phyloP scores from a whole-genome alignment of 1,140 invertebrate genomes.

The Lordiphosa mommai region DNA sequence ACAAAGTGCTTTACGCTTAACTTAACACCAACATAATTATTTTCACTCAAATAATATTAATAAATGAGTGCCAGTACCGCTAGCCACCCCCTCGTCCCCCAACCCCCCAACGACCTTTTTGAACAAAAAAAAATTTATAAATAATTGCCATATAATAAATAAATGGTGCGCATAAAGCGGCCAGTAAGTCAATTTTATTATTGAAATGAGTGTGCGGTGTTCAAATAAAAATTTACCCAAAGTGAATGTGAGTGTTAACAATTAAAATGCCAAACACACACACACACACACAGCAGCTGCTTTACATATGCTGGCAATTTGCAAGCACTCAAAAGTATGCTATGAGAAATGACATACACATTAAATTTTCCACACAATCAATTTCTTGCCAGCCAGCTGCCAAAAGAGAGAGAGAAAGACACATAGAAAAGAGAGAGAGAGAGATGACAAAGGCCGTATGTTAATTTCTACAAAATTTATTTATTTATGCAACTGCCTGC shows the following conservation, averaged over 20 bases:
- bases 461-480: slow-evolving; percentile 53
- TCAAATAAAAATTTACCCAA: slow-evolving; percentile 44
- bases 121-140: slow-evolving; percentile 22
- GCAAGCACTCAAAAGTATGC: slow-evolving; percentile 71
- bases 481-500: slow-evolving; percentile 42
- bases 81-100: neutral
- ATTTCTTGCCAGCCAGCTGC: slow-evolving; percentile 29
- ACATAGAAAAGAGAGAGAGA: neutral
- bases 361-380: slow-evolving; percentile 75
- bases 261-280: slow-evolving; percentile 42
- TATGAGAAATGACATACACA: slow-evolving; percentile 60
- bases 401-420: neutral
- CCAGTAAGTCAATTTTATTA: slow-evolving; percentile 74
- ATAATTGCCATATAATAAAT: slow-evolving; percentile 55
- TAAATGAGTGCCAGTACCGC: slow-evolving; percentile 30
- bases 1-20: slow-evolving; percentile 70
- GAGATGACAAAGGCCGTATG: slow-evolving; percentile 28
- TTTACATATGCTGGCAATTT: slow-evolving; percentile 62
- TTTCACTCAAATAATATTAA: slow-evolving; percentile 65
- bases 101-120: neutral
- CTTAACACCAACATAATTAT: slow-evolving; percentile 66
- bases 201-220: slow-evolving; percentile 50
- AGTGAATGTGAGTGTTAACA: slow-evolving; percentile 39
- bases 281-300: slow-evolving; percentile 10
- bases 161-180: slow-evolving; percentile 58